Evolutionary conservation across 2,113 vertebrate species (phyloP), one percentile per base, ranked within the genome.

Genomic region (Callocephalon fimbriatum): DNA sequence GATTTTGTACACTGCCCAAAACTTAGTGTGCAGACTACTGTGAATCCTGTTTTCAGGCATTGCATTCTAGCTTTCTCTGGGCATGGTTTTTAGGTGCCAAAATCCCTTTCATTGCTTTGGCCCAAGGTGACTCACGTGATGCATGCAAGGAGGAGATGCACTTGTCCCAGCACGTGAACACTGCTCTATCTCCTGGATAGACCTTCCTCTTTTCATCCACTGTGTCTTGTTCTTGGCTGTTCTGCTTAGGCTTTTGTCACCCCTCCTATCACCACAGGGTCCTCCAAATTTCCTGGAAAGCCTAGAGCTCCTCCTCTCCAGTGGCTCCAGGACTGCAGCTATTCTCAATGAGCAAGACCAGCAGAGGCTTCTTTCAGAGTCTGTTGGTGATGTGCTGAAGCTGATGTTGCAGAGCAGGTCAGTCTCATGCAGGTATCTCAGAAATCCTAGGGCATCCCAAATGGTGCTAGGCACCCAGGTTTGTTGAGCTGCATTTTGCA

Each of bases 161-260:
- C 9, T 51, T 19, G 5, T 79, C 9, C 45, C 23, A 79, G 10
- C 6, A 23, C 0, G 1, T 15, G 50, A 13, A 8, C 10, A 9
- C 38, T 40, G 2, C 47, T 87, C 27, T 31, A 12, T 16, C 22
- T 56, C 17, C 29, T 31, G 50, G 15, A 75, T 15, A 66, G 25
- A 62, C 7, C 15, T 75, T 88, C n/a, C 6, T 54, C 12, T 70
- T 92, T 73, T 54, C 15, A 22, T 67, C 6, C 44, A 23, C 8
- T 44, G 5, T 32, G 9, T 29, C 9, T 29, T 54, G 10, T 76
- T 42, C 25, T 76, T 40, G 10, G 16, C 50, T 73, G 22, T 51
- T 54, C 40, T 66, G 22, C 29, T 61, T 13, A 2, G 3, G 29
- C 9, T 81, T 70, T 53, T 12, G 2, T 21, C n/a, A 42, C 40